Evolutionary conservation across 1,140 invertebrate species (phyloP).

Genomic region (Spodoptera litura): DNA sequence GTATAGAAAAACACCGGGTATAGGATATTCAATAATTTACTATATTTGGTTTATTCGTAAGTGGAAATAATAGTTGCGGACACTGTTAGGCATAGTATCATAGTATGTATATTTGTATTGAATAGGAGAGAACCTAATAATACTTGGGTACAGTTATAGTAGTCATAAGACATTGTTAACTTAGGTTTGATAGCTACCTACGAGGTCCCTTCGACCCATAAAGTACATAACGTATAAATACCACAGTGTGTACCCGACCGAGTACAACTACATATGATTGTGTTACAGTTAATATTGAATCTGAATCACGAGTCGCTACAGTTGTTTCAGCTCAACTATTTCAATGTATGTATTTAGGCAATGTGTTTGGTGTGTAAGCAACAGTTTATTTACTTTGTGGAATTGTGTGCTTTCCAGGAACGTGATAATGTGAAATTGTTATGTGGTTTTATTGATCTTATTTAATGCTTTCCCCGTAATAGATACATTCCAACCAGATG

Average conservation of each 20-base stretch:
- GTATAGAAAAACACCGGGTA: no score
- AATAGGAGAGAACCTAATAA: no score
- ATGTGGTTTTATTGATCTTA: neutral
- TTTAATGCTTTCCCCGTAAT: no score
- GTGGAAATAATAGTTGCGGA: no score
- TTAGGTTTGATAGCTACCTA: neutral
- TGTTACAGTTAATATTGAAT: conserved; percentile 14
- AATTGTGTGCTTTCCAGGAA: neutral
- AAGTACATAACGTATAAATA: conserved; percentile 7
- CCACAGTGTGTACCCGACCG: neutral
- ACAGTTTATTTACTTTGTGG: neutral
- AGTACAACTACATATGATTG: conserved; percentile 1
- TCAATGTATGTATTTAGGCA: neutral
- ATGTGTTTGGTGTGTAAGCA: neutral
- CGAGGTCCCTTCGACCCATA: neutral
- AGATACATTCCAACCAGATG: no score
- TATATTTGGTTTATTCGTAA: no score
- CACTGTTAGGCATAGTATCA: no score
- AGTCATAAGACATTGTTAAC: no score
- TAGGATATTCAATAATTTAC: no score
- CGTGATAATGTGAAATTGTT: neutral
- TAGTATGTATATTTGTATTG: no score
- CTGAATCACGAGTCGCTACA: conserved; percentile 6
- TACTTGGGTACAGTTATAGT: no score
- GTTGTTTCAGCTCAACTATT: conserved; percentile 18